A percentile compares a stretch with the other conserved stretches of the same genome.
Evolutionary conservation across 2,113 vertebrate genomes (phyloP).

Genomic region (Larimichthys crocea): DNA sequence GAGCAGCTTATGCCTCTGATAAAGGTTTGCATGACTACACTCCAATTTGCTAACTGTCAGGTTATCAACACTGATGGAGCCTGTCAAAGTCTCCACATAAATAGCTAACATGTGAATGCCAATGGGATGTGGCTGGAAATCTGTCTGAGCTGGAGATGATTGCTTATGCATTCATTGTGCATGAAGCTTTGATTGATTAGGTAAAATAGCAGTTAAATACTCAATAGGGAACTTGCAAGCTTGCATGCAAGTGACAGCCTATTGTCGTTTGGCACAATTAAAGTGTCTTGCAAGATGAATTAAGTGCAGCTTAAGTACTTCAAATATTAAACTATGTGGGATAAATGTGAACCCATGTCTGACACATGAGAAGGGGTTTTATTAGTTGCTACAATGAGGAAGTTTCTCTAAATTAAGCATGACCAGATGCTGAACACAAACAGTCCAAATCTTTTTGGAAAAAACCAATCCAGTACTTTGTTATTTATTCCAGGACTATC

Average conservation of each 20-base stretch:
- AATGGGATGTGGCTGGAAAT: conserved; percentile 46
- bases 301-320: conserved; percentile 36
- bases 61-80: conserved; percentile 43
- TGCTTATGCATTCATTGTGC: conserved; percentile 31
- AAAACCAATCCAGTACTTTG: background rate
- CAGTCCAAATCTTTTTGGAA: background rate
- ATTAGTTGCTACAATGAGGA: background rate
- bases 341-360: conserved; percentile 13
- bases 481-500: conserved; percentile 34
- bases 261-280: conserved; percentile 58
- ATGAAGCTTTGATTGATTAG: conserved; percentile 47
- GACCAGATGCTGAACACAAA: conserved; percentile 15
- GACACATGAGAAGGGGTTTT: background rate
- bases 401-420: background rate
- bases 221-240: conserved; percentile 42
- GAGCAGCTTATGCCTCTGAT: conserved; percentile 41
- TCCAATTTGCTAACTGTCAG: conserved; percentile 52
- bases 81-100: conserved; percentile 58
- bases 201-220: conserved; percentile 53
- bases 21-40: conserved; percentile 46
- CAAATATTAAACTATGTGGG: conserved; percentile 41
- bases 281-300: conserved; percentile 48
- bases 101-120: conserved; percentile 51
- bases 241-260: conserved; percentile 49
- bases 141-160: conserved; percentile 24